Evolutionary conservation across 2,113 vertebrate genomes (phyloP), one percentile per base, ranked within the genome.

Genomic region (Channa maculata): DNA sequence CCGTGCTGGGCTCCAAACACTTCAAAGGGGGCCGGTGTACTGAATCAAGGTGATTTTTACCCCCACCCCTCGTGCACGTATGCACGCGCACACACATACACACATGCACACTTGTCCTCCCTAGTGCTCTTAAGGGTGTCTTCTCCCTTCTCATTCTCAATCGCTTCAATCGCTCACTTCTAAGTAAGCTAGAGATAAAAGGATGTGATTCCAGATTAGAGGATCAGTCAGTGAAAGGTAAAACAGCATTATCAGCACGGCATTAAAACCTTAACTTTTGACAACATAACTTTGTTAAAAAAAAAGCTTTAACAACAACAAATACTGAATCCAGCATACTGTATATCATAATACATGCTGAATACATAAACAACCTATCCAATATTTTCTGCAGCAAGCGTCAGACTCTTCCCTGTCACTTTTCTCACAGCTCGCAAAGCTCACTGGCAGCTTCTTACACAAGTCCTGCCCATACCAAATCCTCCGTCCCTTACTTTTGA

Each of bases 1-100:
- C 94, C 94, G 94, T 93, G 95, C 91, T 85, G 84, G 68, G 64
- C 92, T 96, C 91, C 93, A 95, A 95, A 95, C 94, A 99, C 96
- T 96, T 99, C 97, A 98, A 98, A 99, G 91, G 77, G 95, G 90
- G 89, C 93, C 94, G 93, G 94, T 94, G 95, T 94, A 94, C 93
- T 96, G 96, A 96, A 99, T 98, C 97, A 97, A 99, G 96, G 96
- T 98, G 96, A 94, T 95, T 94, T 94, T 94, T 82, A 93, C 92
- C 91, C 71, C 79, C 70, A 37, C 81, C 83, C 65, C 11, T 44
- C 71, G 4, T 62, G 41, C 49, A 12, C 41, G 34, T 59, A 65
- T 57, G 61, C 66, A 55, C 55, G 46, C 66, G 46, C 85, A 55
- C 66, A 71, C 49, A 64, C 62, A 65, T 65, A 51, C 52, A 55